Conservation (phyloP, 2,888 invertebrate species). For the Toxonevra muliebris region DNA sequence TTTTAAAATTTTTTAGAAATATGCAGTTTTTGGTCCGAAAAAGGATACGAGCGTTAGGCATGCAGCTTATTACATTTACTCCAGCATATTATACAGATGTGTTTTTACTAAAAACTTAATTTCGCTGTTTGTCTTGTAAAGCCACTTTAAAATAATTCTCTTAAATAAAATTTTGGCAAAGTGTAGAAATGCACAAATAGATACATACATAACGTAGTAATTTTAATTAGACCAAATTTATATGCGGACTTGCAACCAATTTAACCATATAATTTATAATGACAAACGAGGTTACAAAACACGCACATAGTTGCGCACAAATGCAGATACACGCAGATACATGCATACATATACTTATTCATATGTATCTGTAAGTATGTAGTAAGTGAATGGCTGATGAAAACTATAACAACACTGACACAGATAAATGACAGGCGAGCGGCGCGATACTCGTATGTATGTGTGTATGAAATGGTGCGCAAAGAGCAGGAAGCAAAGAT, state of each 20-base stretch:
- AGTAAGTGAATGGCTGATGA: no score
- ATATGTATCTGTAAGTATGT: no score
- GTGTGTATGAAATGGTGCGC: no score
- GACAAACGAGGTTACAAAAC: conserved; percentile 48
- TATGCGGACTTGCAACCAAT: conserved; percentile 43
- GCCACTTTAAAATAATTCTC: not conserved
- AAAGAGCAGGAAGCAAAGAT: no score
- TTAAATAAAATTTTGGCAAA: no score
- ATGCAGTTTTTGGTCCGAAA: no score
- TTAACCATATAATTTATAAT: conserved; percentile 55
- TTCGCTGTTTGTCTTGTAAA: no score
- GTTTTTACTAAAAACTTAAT: no score
- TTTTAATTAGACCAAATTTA: conserved; percentile 23
- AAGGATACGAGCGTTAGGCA: no score
- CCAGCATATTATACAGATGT: no score
- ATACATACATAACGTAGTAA: conserved; percentile 4
- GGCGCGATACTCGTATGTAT: not conserved
- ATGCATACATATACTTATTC: not conserved
- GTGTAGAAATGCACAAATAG: not conserved
- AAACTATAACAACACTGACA: conserved; percentile 40
- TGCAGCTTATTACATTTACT: no score
- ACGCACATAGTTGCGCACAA: not conserved
- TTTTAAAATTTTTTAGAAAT: no score
- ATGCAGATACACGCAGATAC: conserved; percentile 42
- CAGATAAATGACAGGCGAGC: conserved; percentile 50